Conservation (phyloP, 2,888 invertebrate species). For the Limenitis arthemis region DNA sequence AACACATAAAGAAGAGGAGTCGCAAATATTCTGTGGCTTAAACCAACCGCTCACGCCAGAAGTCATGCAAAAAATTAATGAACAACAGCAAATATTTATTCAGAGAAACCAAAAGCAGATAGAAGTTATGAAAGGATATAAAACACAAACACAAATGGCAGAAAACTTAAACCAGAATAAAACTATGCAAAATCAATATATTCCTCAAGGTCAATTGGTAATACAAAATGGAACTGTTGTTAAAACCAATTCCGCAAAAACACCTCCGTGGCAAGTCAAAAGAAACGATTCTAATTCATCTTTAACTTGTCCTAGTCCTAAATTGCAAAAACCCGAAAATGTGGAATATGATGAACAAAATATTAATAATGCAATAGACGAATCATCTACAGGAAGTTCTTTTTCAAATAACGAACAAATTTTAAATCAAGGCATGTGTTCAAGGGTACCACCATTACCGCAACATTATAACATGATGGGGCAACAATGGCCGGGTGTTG, state of each 20-base stretch:
- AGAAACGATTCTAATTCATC: slow-evolving; percentile 42
- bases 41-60: slow-evolving; percentile 65
- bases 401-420: slow-evolving; percentile 48
- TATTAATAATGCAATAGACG: slow-evolving; percentile 48
- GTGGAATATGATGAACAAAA: slow-evolving; percentile 52
- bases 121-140: slow-evolving; percentile 67
- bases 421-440: slow-evolving; percentile 70
- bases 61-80: slow-evolving; percentile 71
- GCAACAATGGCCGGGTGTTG: slow-evolving; percentile 59
- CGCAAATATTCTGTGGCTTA: slow-evolving; percentile 60
- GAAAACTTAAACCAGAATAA: slow-evolving; percentile 50
- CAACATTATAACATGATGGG: slow-evolving; percentile 72
- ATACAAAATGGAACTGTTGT: slow-evolving; percentile 66
- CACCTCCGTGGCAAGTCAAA: slow-evolving; percentile 74
- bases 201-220: slow-evolving; percentile 56
- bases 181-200: slow-evolving; percentile 43
- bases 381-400: slow-evolving; percentile 45
- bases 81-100: slow-evolving; percentile 71
- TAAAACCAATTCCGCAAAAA: slow-evolving; percentile 66
- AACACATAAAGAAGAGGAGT: slow-evolving; percentile 50
- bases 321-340: slow-evolving; percentile 48
- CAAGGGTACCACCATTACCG: slow-evolving; percentile 81
- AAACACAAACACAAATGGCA: slow-evolving; percentile 49
- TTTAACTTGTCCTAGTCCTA: slow-evolving; percentile 49
- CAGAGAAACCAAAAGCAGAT: slow-evolving; percentile 69